These are phyloP conservation scores for Clepsis dumicolana DNA, from an alignment of 2,888 invertebrate genomes.

Conservation along the genomic window DNA sequence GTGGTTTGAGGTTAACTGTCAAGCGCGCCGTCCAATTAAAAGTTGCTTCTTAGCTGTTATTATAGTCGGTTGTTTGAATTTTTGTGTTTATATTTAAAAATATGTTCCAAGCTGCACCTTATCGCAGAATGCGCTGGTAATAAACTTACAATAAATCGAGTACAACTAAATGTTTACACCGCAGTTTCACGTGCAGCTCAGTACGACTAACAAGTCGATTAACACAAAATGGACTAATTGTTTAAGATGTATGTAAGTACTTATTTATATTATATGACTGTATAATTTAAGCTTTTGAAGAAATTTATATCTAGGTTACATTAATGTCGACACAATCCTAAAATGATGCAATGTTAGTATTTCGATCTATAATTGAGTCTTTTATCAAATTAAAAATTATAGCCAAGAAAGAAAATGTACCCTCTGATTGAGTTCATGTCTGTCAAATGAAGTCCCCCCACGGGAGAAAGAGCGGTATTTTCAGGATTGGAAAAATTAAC, in stretches of 20 bases:
- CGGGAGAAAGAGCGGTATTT: slow-evolving; percentile 18
- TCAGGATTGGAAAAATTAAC: slow-evolving; percentile 25
- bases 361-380: not conserved
- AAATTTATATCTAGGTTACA: too few relatives aligned
- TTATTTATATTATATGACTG: too few relatives aligned
- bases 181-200: too few relatives aligned
- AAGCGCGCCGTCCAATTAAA: slow-evolving; percentile 1
- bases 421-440: slow-evolving; percentile 15
- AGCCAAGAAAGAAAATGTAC: not conserved
- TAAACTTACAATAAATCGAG: too few relatives aligned
- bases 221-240: too few relatives aligned
- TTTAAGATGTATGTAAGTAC: too few relatives aligned
- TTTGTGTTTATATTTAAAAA: not conserved
- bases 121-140: too few relatives aligned
- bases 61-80: not conserved
- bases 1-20: slow-evolving; percentile 1
- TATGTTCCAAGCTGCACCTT: too few relatives aligned
- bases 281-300: too few relatives aligned
- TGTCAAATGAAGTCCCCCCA: slow-evolving; percentile 22
- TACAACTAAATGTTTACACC: too few relatives aligned
- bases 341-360: not conserved
- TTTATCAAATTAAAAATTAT: not conserved
- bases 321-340: not conserved
- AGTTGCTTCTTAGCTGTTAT: not conserved
- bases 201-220: too few relatives aligned